Conservation (phyloP, 2,797 vertebrate genomes). For the Apogon talboti region DNA sequence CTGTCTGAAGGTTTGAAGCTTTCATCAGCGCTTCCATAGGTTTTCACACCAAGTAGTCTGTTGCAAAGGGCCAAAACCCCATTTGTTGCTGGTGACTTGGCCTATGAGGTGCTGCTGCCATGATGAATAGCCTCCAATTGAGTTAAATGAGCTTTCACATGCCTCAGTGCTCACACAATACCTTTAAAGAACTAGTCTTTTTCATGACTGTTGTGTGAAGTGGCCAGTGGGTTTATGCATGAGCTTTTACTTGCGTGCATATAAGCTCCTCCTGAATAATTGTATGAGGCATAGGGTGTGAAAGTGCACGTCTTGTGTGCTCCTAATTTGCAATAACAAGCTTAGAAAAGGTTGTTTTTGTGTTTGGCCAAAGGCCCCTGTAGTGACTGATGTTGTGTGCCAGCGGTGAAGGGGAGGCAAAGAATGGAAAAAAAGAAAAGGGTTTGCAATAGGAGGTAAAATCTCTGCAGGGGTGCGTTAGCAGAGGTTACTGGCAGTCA, state of each 20-base stretch:
- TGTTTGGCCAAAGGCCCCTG: slow-evolving; percentile 59
- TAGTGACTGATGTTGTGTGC: slow-evolving; percentile 58
- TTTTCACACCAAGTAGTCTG: slow-evolving; percentile 54
- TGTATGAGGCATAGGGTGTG: slow-evolving; percentile 62
- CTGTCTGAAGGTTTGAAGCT: slow-evolving; percentile 49
- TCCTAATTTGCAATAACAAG: slow-evolving; percentile 76
- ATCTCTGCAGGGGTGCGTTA: slow-evolving; percentile 57
- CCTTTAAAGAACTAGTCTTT: slow-evolving; percentile 46
- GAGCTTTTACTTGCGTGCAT: slow-evolving; percentile 63
- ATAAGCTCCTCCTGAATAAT: slow-evolving; percentile 64
- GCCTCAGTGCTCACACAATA: slow-evolving; percentile 29
- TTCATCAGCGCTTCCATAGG: slow-evolving; percentile 25
- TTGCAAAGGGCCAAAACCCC: slow-evolving; percentile 28
- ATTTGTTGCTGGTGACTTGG: slow-evolving; percentile 30
- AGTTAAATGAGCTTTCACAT: slow-evolving; percentile 42
- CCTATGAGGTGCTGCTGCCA: slow-evolving; percentile 11
- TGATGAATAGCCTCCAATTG: slow-evolving; percentile 40
- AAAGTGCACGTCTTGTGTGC: slow-evolving; percentile 62
- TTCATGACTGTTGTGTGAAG: slow-evolving; percentile 30
- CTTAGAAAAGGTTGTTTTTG: slow-evolving; percentile 68
- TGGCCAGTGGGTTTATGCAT: slow-evolving; percentile 54
- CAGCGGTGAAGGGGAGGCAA: slow-evolving; percentile 41
- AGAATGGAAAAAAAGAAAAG: slow-evolving; percentile 25
- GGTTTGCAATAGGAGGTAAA: slow-evolving; percentile 51
- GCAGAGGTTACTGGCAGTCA: slow-evolving; percentile 74